Conservation (phyloP, 64 coral and sea anemone genomes). For the Actinia tenebrosa region DNA sequence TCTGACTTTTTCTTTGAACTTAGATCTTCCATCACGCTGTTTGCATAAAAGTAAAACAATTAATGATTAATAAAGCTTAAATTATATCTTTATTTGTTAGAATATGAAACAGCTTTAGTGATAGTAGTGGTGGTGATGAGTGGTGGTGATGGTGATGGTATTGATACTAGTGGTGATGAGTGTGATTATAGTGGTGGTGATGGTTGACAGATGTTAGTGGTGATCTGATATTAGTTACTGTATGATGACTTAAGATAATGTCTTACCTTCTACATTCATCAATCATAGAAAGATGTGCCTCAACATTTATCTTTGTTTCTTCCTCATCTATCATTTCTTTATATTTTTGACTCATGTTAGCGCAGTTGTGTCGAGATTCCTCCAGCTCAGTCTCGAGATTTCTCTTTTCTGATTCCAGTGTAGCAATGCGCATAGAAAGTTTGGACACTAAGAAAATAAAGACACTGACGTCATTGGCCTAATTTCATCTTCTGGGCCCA, state of each 20-base stretch:
- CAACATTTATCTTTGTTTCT: conserved; percentile 50
- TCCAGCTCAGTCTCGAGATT: conserved; percentile 58
- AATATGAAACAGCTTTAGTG: no score
- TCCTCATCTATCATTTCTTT: conserved; percentile 42
- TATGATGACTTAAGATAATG: no score
- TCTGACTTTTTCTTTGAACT: conserved; percentile 45
- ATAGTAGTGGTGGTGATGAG: no score
- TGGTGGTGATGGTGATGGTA: no score
- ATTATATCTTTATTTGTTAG: no score
- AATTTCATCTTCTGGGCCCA: no score
- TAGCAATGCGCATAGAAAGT: conserved; percentile 73
- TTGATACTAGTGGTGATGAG: no score
- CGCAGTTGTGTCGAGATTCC: conserved; percentile 34
- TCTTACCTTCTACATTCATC: conserved; percentile 83
- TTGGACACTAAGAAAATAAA: conserved; percentile 57
- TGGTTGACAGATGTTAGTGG: no score
- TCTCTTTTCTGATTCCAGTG: conserved; percentile 62
- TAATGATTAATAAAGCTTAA: no score
- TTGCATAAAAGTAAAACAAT: not conserved
- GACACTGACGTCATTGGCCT: no score
- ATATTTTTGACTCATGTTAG: conserved; percentile 42
- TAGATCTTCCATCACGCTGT: conserved; percentile 53
- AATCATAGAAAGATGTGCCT: conserved; percentile 67
- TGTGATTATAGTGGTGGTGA: no score
- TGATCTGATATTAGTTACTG: no score